phyloP scores from a whole-genome alignment of 2,888 invertebrate genomes.

The Gymnoscelis rufifasciata region DNA sequence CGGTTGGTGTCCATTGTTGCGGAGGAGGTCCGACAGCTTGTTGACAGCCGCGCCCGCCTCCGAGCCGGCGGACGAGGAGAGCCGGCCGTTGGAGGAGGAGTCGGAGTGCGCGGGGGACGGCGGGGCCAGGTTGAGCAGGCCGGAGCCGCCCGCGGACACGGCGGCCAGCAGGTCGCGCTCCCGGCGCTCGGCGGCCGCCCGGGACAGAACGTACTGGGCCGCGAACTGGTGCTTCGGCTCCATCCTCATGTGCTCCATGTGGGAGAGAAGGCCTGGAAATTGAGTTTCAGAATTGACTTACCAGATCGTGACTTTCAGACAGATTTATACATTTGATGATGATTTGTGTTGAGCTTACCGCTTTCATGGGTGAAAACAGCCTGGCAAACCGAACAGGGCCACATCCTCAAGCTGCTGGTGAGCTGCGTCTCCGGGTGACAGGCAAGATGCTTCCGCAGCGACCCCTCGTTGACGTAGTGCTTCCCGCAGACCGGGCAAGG shows the following conservation, averaged over 20 bases:
- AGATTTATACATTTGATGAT: no score
- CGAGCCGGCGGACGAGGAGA: conserved; percentile 89
- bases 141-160: conserved; percentile 82
- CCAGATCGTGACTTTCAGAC: no score
- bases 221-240: conserved; percentile 97
- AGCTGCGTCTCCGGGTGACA: conserved; percentile 96
- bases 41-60: conserved; percentile 83
- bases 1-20: conserved; percentile 83
- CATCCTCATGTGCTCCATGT: conserved; percentile 98
- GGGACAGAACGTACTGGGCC: conserved; percentile 93
- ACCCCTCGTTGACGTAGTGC: conserved; percentile 96
- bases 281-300: neutral
- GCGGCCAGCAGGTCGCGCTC: conserved; percentile 89
- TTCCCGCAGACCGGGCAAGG: conserved; percentile 97
- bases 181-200: conserved; percentile 93
- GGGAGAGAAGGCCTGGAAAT: conserved; percentile 89
- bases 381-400: conserved; percentile 97
- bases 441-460: conserved; percentile 93
- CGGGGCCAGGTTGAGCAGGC: conserved; percentile 84
- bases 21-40: conserved; percentile 79
- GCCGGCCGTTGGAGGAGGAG: conserved; percentile 89
- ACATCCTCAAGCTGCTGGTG: conserved; percentile 93
- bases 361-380: conserved; percentile 97
- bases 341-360: conserved; percentile 75
- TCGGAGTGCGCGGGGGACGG: conserved; percentile 93